Evolutionary conservation across 2,113 vertebrate species (phyloP).

Genomic region (Sapayoa aenigma): DNA sequence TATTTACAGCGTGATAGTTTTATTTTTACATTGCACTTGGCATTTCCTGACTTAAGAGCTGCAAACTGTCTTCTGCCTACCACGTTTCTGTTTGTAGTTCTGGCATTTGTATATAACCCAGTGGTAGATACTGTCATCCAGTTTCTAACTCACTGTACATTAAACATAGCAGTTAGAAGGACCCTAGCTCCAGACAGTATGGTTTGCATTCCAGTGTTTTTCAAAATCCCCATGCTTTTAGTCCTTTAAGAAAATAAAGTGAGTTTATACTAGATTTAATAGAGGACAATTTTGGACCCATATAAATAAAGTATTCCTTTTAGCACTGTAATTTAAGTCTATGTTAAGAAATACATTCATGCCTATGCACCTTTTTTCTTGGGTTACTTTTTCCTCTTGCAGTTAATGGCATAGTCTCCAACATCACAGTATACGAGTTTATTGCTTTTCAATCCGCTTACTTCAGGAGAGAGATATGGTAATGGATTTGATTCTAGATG

Average conservation of each 20-base stretch:
- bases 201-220: neutral
- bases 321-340: neutral
- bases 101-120: constrained; percentile 5
- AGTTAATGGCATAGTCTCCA: neutral
- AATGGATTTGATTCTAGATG: neutral
- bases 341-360: neutral
- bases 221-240: neutral
- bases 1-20: constrained; percentile 1
- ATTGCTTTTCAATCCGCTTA: neutral
- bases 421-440: neutral
- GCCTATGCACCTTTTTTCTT: neutral
- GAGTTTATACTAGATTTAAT: neutral
- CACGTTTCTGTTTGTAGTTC: constrained; percentile 37
- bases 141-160: neutral
- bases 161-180: neutral
- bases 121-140: neutral
- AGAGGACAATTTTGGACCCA: neutral
- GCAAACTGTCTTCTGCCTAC: constrained; percentile 19
- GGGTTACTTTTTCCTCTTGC: neutral
- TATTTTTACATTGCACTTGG: constrained; percentile 37
- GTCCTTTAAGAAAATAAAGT: neutral
- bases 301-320: neutral
- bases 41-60: constrained; percentile 14
- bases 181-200: neutral
- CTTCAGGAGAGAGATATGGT: neutral